Evolutionary conservation across 2,113 vertebrate species (phyloP).

Genomic region (Rattus norvegicus): GRCr8 NC_086039.1:135842001-135842500

Average conservation of each 20-base stretch:
- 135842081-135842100: constrained; percentile 5
- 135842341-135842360: neutral
- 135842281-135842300: neutral
- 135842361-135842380: no score
- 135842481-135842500: neutral
- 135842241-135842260: constrained; percentile 1
- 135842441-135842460: neutral
- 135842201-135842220: neutral
- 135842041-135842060: constrained; percentile 9
- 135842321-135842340: neutral
- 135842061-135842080: neutral
- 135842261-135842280: neutral
- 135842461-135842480: neutral
- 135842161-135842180: neutral
- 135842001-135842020: constrained; percentile 27
- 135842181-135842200: constrained; percentile 1
- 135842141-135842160: neutral
- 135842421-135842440: neutral
- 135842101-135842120: neutral
- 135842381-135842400: accelerated
- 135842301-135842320: neutral
- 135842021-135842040: constrained; percentile 43
- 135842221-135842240: neutral
- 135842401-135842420: neutral
- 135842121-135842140: neutral